Evolutionary conservation across 2,113 vertebrate species (phyloP).

Genomic region (Machaerirhynchus nigripectus): DNA sequence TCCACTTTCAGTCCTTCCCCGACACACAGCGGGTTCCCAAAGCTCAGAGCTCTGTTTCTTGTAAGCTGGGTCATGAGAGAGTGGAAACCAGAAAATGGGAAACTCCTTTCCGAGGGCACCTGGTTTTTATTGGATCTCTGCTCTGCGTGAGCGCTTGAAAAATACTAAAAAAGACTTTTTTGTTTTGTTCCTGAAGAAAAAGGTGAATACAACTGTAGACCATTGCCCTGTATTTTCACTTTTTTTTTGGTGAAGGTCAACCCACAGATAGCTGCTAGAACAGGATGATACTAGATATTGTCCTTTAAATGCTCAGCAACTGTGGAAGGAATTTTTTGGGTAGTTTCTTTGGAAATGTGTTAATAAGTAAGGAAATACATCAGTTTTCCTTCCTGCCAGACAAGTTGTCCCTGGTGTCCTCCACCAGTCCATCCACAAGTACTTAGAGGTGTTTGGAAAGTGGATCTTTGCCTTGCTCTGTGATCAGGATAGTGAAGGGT

Average conservation of each 20-base stretch:
- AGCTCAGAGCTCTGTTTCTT: neutral
- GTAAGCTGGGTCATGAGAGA: neutral
- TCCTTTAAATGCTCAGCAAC: neutral
- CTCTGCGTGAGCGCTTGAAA: neutral
- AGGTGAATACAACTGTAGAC: neutral
- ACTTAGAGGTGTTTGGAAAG: neutral
- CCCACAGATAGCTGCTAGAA: neutral
- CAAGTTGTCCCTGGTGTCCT: neutral
- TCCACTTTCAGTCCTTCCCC: neutral
- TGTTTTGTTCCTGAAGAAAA: neutral
- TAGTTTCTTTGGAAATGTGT: neutral
- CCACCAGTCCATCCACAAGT: neutral
- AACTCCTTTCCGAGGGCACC: neutral
- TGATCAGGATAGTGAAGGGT: neutral
- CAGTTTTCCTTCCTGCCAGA: neutral
- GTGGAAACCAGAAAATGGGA: neutral
- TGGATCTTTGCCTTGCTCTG: neutral
- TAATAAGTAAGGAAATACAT: neutral
- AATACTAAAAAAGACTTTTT: neutral
- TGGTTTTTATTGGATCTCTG: neutral
- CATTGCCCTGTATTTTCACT: neutral
- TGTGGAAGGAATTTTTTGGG: neutral
- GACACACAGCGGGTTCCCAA: neutral
- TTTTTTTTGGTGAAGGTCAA: conserved; percentile 28
- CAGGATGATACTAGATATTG: neutral